phyloP scores from a whole-genome alignment of 2,888 invertebrate genomes.

The Cephus nigrinus region DNA sequence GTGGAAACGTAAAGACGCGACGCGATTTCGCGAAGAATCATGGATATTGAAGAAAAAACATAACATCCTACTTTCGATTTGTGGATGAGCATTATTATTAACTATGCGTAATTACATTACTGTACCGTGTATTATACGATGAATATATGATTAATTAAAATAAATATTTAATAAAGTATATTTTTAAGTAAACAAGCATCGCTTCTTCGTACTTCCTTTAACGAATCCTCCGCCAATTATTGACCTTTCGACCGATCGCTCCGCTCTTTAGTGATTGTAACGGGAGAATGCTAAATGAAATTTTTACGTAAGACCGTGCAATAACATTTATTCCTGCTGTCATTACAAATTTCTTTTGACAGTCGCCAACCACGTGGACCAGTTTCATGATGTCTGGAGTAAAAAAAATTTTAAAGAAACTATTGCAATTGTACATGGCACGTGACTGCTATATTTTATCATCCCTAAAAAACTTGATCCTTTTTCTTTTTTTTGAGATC shows the following conservation, averaged over 20 bases:
- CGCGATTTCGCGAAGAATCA: neutral
- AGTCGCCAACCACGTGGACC: neutral
- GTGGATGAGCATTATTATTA: conserved; percentile 26
- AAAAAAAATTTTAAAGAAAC: neutral
- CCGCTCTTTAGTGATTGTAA: neutral
- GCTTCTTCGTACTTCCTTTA: neutral
- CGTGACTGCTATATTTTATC: neutral
- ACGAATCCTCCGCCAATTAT: neutral
- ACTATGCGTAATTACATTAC: conserved; percentile 24
- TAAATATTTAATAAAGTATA: conserved; percentile 34
- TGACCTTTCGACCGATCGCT: rapidly evolving
- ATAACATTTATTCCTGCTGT: neutral
- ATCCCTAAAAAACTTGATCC: no score
- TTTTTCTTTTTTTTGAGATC: neutral
- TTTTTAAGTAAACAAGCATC: conserved; percentile 38
- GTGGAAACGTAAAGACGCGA: neutral
- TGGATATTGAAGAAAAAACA: neutral
- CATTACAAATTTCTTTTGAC: neutral
- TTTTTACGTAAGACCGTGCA: neutral
- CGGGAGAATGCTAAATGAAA: neutral
- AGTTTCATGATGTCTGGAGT: no score
- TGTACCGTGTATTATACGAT: conserved; percentile 33
- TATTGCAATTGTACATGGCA: neutral
- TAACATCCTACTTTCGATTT: conserved; percentile 25
- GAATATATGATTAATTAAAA: conserved; percentile 29